phyloP scores from a whole-genome alignment of 1,140 invertebrate genomes.

The Calliopsis andreniformis region DNA sequence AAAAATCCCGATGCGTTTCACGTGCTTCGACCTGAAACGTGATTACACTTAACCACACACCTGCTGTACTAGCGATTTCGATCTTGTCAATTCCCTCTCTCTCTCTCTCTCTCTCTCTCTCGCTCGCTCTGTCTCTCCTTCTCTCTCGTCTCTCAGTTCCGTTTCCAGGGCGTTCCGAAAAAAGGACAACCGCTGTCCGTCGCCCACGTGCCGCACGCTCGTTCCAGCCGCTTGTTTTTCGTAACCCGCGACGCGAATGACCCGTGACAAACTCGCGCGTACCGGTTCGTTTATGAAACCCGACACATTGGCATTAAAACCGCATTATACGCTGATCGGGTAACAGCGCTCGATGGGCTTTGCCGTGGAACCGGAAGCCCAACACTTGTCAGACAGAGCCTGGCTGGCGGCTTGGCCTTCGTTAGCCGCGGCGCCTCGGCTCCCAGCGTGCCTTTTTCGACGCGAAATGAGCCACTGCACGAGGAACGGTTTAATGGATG shows the following conservation, averaged over 20 bases:
- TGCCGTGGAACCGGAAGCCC: slow-evolving; percentile 40
- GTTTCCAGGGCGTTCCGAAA: background rate
- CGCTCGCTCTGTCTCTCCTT: background rate
- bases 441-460: background rate
- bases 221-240: slow-evolving; percentile 28
- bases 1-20: slow-evolving; percentile 5
- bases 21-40: background rate
- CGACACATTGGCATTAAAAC: slow-evolving; percentile 44
- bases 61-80: background rate
- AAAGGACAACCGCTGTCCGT: background rate
- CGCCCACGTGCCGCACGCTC: slow-evolving; percentile 37
- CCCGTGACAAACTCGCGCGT: slow-evolving; percentile 27
- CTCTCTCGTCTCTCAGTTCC: no score
- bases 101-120: background rate
- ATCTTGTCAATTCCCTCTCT: background rate
- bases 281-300: slow-evolving; percentile 41
- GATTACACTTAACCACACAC: background rate
- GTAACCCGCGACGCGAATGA: slow-evolving; percentile 39
- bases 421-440: background rate
- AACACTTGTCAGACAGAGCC: slow-evolving; percentile 26
- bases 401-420: background rate
- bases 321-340: slow-evolving; percentile 27
- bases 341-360: slow-evolving; percentile 5
- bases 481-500: background rate
- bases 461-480: background rate